Percentiles rank a stretch among this genome's conserved stretches.
These are phyloP conservation scores for Hemicordylus capensis DNA, from an alignment of 2,113 vertebrate genomes.

Conservation along the genomic window DNA sequence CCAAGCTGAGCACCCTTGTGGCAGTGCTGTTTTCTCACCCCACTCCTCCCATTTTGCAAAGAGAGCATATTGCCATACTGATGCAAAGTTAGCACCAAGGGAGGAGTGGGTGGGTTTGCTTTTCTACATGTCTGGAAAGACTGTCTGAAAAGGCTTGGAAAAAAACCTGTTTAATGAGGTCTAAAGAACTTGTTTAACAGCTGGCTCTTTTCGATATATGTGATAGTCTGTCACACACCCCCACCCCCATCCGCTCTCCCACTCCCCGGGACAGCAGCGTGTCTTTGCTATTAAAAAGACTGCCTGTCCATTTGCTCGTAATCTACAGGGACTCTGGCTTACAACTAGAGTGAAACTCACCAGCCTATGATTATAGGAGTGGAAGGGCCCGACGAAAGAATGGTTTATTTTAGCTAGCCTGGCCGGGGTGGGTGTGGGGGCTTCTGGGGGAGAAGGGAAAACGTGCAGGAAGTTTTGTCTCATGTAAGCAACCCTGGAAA, in stretches of 20 bases:
- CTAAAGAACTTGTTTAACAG: not conserved
- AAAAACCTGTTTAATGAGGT: too few relatives aligned
- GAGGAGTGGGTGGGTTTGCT: too few relatives aligned
- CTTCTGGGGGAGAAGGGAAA: not conserved
- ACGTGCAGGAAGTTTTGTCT: not conserved
- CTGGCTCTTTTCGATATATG: conserved; percentile 30
- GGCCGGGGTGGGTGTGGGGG: too few relatives aligned
- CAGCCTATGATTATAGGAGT: not conserved
- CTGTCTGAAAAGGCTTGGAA: too few relatives aligned
- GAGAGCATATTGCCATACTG: too few relatives aligned
- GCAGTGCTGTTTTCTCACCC: too few relatives aligned
- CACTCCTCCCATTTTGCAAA: too few relatives aligned
- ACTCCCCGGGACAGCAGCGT: not conserved
- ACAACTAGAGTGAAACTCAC: not conserved
- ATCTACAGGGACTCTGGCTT: conserved; percentile 8
- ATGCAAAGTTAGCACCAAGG: too few relatives aligned
- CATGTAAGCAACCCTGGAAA: not conserved
- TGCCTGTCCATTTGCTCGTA: not conserved
- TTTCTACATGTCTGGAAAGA: too few relatives aligned
- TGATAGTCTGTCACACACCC: conserved; percentile 27
- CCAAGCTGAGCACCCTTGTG: too few relatives aligned
- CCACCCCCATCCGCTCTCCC: too few relatives aligned
- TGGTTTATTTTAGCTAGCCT: not conserved
- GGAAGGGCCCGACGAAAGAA: not conserved
- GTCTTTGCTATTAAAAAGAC: not conserved